Evolutionary conservation across 2,888 invertebrate species (phyloP).

Genomic region (Hyposoter didymator): DNA sequence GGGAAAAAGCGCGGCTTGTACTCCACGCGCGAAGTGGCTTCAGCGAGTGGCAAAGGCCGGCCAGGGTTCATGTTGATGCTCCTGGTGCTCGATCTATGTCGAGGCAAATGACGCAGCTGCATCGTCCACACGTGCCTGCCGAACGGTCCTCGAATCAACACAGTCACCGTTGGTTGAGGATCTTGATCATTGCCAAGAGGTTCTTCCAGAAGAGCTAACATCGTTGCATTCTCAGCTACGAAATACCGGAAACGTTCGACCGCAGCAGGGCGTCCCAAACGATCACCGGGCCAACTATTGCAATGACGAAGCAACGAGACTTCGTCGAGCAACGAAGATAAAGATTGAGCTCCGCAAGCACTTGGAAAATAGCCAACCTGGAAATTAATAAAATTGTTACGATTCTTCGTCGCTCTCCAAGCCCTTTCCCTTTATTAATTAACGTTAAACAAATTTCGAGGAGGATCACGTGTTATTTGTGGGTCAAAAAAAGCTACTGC

Average conservation of each 20-base stretch:
- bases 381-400: slow-evolving; percentile 9
- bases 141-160: slow-evolving; percentile 96
- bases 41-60: slow-evolving; percentile 91
- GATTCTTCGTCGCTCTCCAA: neutral
- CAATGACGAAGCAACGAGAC: slow-evolving; percentile 92
- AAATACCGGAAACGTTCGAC: slow-evolving; percentile 93
- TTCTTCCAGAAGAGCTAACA: slow-evolving; percentile 95
- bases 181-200: slow-evolving; percentile 97
- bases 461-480: neutral
- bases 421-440: neutral
- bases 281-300: slow-evolving; percentile 86
- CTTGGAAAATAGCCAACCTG: slow-evolving; percentile 93
- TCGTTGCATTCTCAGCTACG: slow-evolving; percentile 94
- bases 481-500: no score
- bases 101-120: slow-evolving; percentile 94
- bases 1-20: slow-evolving; percentile 92
- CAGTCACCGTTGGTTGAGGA: slow-evolving; percentile 96
- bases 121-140: slow-evolving; percentile 98
- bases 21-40: slow-evolving; percentile 88
- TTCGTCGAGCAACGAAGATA: slow-evolving; percentile 95
- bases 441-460: neutral
- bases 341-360: slow-evolving; percentile 92
- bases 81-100: slow-evolving; percentile 91
- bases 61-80: slow-evolving; percentile 88
- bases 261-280: slow-evolving; percentile 86